phyloP scores from a whole-genome alignment of 92 coral and sea anemone genomes.

The Epizoanthus stellaris region DNA sequence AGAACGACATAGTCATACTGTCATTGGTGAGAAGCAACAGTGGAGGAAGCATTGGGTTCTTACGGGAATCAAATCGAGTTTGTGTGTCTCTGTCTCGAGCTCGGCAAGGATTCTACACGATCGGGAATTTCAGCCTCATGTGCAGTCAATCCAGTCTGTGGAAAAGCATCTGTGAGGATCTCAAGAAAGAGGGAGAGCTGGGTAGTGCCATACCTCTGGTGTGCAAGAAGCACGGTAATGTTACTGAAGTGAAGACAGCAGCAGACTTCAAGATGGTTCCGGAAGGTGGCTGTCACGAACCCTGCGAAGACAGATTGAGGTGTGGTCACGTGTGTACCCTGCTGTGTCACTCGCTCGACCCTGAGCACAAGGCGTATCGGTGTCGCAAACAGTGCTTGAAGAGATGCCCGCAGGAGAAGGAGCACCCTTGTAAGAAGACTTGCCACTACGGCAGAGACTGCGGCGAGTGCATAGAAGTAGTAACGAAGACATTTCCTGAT shows the following conservation, averaged over 20 bases:
- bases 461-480: constrained; percentile 43
- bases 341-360: constrained; percentile 60
- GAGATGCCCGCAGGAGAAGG: constrained; percentile 34
- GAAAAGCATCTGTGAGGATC: constrained; percentile 62
- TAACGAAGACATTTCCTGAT: constrained; percentile 44
- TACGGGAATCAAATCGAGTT: constrained; percentile 72
- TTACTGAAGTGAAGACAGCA: constrained; percentile 48
- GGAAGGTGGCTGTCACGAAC: constrained; percentile 51
- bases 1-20: constrained; percentile 74
- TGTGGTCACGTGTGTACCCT: constrained; percentile 72
- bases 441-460: constrained; percentile 65
- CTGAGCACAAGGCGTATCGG: constrained; percentile 30
- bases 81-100: constrained; percentile 85
- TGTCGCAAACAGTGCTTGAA: constrained; percentile 45
- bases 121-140: constrained; percentile 70
- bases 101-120: constrained; percentile 70
- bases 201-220: constrained; percentile 39
- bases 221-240: constrained; percentile 53
- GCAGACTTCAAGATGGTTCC: constrained; percentile 54
- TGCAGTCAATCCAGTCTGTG: constrained; percentile 55
- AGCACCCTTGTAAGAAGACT: constrained; percentile 63
- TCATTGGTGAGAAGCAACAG: constrained; percentile 79
- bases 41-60: constrained; percentile 62
- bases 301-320: constrained; percentile 53
- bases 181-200: constrained; percentile 40